phyloP scores from a whole-genome alignment of 2,888 invertebrate genomes.

The Hyles lineata region DNA sequence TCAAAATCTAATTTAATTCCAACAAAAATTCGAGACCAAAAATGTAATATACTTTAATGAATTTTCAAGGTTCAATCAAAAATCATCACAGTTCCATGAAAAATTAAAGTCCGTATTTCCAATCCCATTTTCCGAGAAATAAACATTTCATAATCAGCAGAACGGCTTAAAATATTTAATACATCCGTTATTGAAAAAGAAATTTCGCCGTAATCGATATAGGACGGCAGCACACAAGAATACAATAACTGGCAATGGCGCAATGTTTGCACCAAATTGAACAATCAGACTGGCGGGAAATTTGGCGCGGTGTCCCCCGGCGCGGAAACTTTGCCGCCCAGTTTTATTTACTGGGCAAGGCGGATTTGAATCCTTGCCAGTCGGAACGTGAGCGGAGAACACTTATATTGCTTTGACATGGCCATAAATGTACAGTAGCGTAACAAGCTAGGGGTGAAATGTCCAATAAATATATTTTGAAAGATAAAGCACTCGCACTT shows the following conservation, averaged over 20 bases:
- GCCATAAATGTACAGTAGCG: neutral
- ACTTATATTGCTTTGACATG: slow-evolving; percentile 8
- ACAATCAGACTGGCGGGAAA: slow-evolving; percentile 49
- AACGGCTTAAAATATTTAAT: no score
- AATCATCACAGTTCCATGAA: no score
- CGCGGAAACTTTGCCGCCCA: slow-evolving; percentile 37
- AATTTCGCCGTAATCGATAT: slow-evolving; percentile 1
- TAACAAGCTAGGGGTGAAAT: neutral
- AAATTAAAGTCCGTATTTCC: no score
- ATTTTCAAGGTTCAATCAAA: no score
- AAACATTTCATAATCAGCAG: no score
- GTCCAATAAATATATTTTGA: no score
- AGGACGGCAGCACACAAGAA: neutral
- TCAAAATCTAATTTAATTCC: no score
- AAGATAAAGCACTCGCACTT: no score
- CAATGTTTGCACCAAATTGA: slow-evolving; percentile 52
- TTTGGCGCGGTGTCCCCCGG: slow-evolving; percentile 43
- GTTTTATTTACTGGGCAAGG: slow-evolving; percentile 54
- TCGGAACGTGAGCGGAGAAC: slow-evolving; percentile 32
- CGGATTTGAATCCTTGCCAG: slow-evolving; percentile 66
- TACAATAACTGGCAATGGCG: slow-evolving; percentile 38
- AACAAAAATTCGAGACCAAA: no score
- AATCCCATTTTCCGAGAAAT: no score
- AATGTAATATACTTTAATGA: no score
- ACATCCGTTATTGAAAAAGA: neutral